Evolutionary conservation across 2,888 invertebrate species (phyloP), one percentile per base, ranked within the genome.

Genomic region (Cataglyphis albicans): DNA sequence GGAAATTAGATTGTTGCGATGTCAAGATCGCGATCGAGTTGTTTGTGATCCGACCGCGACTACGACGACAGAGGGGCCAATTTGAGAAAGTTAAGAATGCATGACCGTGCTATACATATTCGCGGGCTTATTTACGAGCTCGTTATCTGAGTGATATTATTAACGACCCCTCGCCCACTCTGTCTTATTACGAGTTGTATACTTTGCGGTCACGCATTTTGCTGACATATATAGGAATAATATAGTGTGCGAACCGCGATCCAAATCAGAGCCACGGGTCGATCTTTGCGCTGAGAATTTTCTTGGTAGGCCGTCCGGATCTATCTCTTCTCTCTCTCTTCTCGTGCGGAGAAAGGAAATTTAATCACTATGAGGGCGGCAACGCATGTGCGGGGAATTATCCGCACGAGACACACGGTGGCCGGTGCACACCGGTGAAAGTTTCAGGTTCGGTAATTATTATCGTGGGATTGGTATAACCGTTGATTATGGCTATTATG

Each of bases 401-500:
- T 86, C 90, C 87, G 90, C 90, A 89, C 88, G 88, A 90, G 89
- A 90, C 89, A 78, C 59, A 86, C 76, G 65, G 61, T 55, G 84
- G 75, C 81, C 12, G 81, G 61, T 80, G 84, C 82, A 61, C 84
- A 84, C 83, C 84, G 82, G 82, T 82, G 89, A 90, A 90, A 90
- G 84, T 90, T 90, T 90, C 89, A 81, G 83, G 83, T 80, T 75
- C 74, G 85, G 92, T 93, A 93, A 94, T 94, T 93, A 94, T 93
- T 93, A 93, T 93, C 91, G 91, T 89, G 91, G 92, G 91, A 92
- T 92, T 91, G 92, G 89, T 93, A 92, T 93, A 93, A 92, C 92
- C 93, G 92, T 92, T 94, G 94, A 94, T 94, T 94, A 94, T 92
- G 93, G 93, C 93, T 91, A 94, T 94, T 94, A 94, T 91, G 88